Evolutionary conservation across 2,113 vertebrate genomes (phyloP), one percentile per base, ranked within the genome.

Genomic region (Hoplias malabaricus): DNA sequence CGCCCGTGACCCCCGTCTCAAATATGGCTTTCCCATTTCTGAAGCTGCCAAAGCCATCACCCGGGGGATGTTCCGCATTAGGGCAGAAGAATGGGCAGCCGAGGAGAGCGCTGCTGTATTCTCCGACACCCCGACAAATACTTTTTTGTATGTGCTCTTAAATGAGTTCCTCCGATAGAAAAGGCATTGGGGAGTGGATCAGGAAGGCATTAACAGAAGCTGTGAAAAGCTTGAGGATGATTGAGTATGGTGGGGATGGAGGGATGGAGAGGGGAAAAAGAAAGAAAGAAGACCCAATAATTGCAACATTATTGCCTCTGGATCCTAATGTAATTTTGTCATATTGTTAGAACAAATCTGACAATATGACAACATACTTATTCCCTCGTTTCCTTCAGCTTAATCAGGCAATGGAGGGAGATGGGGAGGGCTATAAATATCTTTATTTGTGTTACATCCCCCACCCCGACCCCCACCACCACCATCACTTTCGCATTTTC

Each of bases 21-120:
- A 92, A 90, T 89, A 90, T 91, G 90, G 91, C 91, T 92, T 92
- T 90, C 89, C 87, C 87, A 90, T 92, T 91, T 89, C 87, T 88
- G 89, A 90, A 89, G 89, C 91, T 91, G 91, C 89, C 91, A 92
- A 90, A 92, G 85, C 89, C 90, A 90, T 92, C 90, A 91, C 92
- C 90, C 90, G 31, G 89, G 90, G 92, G 90, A 93, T 93, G 91
- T 92, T 93, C 91, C 90, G 87, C 92, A 93, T 93, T 92, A 93
- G 88, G 56, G 86, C 87, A 70, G 84, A 82, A 92, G 90, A 93
- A 93, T 92, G 84, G 89, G 87, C 82, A 83, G 86, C 87, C 84
- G 85, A 86, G 88, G 90, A 87, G 89, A 89, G 90, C 81, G 89
- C 87, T 87, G 89, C 90, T 85, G 87, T 90, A 85, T 87, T 88